These are phyloP conservation scores for Pampusana beccarii DNA, from an alignment of 2,113 vertebrate genomes.

Conservation along the genomic window DNA sequence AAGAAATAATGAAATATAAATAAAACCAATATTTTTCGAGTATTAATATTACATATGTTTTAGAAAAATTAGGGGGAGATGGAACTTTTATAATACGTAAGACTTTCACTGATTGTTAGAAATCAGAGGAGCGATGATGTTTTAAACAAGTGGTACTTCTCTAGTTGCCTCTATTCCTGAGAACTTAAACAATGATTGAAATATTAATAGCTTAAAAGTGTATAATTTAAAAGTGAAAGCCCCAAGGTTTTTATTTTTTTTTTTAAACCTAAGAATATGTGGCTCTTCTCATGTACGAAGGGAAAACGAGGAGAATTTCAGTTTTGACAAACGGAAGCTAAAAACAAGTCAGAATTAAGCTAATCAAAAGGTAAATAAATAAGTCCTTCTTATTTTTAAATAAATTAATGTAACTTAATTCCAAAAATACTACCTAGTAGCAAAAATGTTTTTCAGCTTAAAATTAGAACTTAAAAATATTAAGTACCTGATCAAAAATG, in stretches of 20 bases:
- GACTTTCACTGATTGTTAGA: background rate
- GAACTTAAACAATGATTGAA: background rate
- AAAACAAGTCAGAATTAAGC: background rate
- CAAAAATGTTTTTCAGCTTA: constrained; percentile 1
- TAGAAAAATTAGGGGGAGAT: background rate
- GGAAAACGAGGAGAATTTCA: background rate
- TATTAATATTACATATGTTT: background rate
- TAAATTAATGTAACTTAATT: background rate
- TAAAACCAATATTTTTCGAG: too few species aligned
- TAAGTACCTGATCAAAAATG: background rate
- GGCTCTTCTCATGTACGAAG: background rate
- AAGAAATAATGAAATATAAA: background rate
- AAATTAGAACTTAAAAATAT: background rate
- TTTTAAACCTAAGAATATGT: background rate
- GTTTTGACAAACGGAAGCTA: background rate
- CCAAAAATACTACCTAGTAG: background rate
- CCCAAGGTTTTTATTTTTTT: background rate
- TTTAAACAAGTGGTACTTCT: background rate
- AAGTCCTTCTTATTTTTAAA: background rate
- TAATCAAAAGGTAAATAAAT: background rate
- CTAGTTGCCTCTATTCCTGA: background rate
- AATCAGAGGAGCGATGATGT: background rate
- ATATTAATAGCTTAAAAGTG: background rate
- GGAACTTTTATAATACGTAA: background rate
- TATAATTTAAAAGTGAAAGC: background rate